phyloP scores from a whole-genome alignment of 1,140 invertebrate species.

The Rhynchophorus ferrugineus region DNA sequence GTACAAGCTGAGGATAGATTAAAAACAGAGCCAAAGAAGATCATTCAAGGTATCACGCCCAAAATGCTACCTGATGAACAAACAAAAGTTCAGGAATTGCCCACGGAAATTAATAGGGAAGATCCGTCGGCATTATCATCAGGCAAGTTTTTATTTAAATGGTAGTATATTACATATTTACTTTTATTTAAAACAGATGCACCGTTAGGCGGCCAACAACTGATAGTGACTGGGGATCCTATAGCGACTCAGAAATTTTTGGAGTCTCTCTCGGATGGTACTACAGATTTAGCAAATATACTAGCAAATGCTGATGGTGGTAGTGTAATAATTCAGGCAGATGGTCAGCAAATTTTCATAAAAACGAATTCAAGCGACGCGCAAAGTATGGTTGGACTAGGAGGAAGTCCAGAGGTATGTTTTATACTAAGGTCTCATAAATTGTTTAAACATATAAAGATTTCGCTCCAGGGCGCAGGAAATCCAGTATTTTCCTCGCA shows the following conservation, averaged over 20 bases:
- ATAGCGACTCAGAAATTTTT: conserved; percentile 37
- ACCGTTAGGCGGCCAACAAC: conserved; percentile 29
- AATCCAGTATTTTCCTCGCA: conserved; percentile 35
- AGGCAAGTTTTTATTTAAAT: too few species aligned
- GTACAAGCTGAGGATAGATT: background rate
- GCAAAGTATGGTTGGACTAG: conserved; percentile 36
- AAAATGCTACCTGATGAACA: too few species aligned
- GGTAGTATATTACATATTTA: too few species aligned
- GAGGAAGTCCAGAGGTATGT: conserved; percentile 26
- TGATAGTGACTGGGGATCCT: conserved; percentile 39
- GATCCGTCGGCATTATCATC: too few species aligned
- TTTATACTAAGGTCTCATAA: background rate
- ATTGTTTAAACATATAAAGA: conserved; percentile 5
- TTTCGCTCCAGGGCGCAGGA: conserved; percentile 14
- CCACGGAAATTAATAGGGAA: too few species aligned
- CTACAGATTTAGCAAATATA: conserved; percentile 37
- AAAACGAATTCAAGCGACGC: conserved; percentile 35
- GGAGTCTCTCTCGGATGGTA: conserved; percentile 37
- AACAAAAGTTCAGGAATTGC: too few species aligned
- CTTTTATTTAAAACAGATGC: too few species aligned
- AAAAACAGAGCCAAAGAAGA: background rate
- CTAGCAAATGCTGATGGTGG: conserved; percentile 36
- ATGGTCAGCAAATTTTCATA: conserved; percentile 40
- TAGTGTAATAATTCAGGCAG: conserved; percentile 41
- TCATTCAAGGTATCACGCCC: too few species aligned